Evolutionary conservation across 1,140 invertebrate genomes (phyloP), one percentile per base, ranked within the genome.

Genomic region (Rhynchophorus ferrugineus): DNA sequence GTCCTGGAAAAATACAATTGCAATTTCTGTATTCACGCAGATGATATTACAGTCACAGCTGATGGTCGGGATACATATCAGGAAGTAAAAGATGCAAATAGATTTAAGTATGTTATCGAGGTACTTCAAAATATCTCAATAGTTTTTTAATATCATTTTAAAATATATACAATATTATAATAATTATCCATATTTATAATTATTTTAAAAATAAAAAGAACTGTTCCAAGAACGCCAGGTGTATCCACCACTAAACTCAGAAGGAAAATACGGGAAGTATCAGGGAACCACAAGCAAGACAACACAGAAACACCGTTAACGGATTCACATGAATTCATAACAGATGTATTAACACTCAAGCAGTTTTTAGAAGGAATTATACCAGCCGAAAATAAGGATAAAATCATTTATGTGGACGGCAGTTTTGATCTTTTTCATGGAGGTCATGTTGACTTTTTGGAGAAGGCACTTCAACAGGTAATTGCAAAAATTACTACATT

Each of bases 391-490:
- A 84, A 89, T 0, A 82, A 79, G 14, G 95, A 99, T 69, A 85
- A 79, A 71, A 91, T 98, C 66, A 85, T 98, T 1, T 99, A 99
- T 71, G 95, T 98, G 3, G 93, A 91, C 36, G 97, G 97, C 34
- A 95, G 95, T 2, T 99, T 97, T 73, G 97, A 99, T 78, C 75
- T 99, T 8, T 98, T 99, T 71, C 96, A 99, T 75, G 89, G 98
- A 43, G 97, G 96, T 0, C 95, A 98, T 71, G 74, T 99, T 50
- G 93, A 95, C 66, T 99, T 99, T 71, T 70, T 99, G 43, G 90
- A 97, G 68, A 84, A 88, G 60, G 94, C 92, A 0, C 80, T 85
- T 61, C 69, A 79, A 21, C 38, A 55, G 49, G 57, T 59, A 36
- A 38, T 18, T n/a, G n/a, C 22, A n/a, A n/a, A n/a, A n/a, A n/a